phyloP scores from a whole-genome alignment of 2,797 vertebrate genomes.

The Myotis vivesi region DNA sequence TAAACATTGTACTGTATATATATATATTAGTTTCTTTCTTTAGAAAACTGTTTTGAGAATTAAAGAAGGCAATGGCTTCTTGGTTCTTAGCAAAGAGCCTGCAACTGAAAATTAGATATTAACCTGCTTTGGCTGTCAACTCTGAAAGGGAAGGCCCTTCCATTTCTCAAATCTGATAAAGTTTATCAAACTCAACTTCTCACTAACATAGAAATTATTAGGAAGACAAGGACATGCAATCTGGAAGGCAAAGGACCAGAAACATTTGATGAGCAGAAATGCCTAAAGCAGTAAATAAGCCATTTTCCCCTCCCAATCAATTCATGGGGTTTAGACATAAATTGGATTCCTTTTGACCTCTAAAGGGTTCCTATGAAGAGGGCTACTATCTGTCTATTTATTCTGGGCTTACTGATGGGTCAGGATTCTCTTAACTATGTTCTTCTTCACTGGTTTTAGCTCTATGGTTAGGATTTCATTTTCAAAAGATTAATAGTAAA shows the following conservation, averaged over 20 bases:
- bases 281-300: neutral
- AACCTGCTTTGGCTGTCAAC: neutral
- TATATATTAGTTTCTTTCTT: neutral
- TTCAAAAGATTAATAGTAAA: neutral
- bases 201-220: neutral
- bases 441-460: neutral
- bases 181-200: conserved; percentile 1
- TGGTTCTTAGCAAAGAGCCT: neutral
- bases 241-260: neutral
- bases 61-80: neutral
- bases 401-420: neutral
- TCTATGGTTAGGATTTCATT: neutral
- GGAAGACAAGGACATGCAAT: neutral
- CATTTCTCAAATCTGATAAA: neutral
- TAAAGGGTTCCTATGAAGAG: neutral
- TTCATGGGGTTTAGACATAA: neutral
- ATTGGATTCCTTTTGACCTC: neutral
- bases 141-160: neutral
- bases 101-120: neutral
- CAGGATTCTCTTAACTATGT: neutral
- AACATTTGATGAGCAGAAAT: neutral
- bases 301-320: neutral
- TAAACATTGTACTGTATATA: neutral
- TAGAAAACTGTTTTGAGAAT: neutral
- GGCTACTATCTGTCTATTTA: neutral